These are phyloP conservation scores for Schlechtendalia chinensis DNA, from an alignment of 1,140 invertebrate species.

Conservation along the genomic window DNA sequence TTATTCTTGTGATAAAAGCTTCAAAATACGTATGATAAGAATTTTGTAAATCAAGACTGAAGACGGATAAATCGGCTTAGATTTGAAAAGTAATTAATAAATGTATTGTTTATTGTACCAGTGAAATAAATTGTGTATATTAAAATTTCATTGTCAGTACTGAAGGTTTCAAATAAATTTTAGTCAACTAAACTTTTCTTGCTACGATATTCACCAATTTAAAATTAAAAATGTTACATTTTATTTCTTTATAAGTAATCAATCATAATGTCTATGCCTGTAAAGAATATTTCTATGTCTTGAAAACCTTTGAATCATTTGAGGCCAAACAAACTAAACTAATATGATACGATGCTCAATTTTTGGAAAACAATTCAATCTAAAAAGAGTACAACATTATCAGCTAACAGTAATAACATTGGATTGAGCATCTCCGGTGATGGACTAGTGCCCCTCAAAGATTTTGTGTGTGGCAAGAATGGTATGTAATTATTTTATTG, in stretches of 20 bases:
- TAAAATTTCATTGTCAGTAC: not conserved
- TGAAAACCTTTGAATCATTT: not conserved
- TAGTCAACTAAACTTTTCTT: not conserved
- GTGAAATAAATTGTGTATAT: not conserved
- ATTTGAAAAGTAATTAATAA: conserved; percentile 4
- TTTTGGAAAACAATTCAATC: conserved; percentile 48
- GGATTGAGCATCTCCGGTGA: not conserved
- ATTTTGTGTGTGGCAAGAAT: conserved; percentile 13
- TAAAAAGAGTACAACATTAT: conserved; percentile 25
- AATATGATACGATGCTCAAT: conserved; percentile 49
- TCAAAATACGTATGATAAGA: not conserved
- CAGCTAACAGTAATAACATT: not conserved
- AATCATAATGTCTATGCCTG: not conserved
- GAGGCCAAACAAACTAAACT: conserved; percentile 13
- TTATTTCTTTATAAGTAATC: not conserved
- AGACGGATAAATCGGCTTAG: not conserved
- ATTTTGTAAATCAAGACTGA: not conserved
- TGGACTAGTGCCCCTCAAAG: conserved; percentile 7
- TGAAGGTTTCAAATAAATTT: not conserved
- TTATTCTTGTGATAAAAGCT: conserved; percentile 7
- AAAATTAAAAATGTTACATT: not conserved
- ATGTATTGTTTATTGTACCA: not conserved
- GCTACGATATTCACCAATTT: not conserved
- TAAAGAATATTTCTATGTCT: not conserved
- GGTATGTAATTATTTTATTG: conserved; percentile 6